These are phyloP conservation scores for Acleris holmiana DNA, from an alignment of 2,888 invertebrate species.

Conservation along the genomic window DNA sequence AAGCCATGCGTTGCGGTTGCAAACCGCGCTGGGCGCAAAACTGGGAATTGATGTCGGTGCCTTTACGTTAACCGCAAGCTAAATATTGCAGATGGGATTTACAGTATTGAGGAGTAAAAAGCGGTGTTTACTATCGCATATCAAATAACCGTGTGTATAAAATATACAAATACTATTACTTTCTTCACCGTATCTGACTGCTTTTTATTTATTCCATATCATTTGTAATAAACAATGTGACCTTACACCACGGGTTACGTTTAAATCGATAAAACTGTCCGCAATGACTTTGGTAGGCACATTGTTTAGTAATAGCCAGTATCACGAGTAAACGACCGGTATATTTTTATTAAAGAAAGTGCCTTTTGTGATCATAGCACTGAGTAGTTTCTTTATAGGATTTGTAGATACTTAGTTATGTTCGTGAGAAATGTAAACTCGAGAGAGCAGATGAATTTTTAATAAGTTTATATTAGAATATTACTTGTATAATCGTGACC, in stretches of 20 bases:
- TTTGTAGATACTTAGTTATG: conserved; percentile 15
- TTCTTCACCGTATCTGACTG: too few relatives aligned
- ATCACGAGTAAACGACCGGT: conserved; percentile 18
- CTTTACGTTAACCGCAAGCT: conserved; percentile 6
- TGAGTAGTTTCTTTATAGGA: conserved; percentile 14
- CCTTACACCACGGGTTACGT: conserved; percentile 30
- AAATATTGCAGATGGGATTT: conserved; percentile 8
- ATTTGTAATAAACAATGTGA: conserved; percentile 30
- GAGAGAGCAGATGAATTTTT: conserved; percentile 49
- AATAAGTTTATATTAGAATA: conserved; percentile 65
- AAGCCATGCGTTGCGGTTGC: conserved; percentile 39
- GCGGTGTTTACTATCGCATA: too few relatives aligned
- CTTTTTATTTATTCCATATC: conserved; percentile 3
- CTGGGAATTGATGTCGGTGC: conserved; percentile 18
- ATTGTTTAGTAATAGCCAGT: conserved; percentile 30
- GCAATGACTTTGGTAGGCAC: conserved; percentile 23
- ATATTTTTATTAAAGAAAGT: conserved; percentile 27
- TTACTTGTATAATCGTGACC: conserved; percentile 66
- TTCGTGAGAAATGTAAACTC: conserved; percentile 31
- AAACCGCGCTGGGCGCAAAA: conserved; percentile 27
- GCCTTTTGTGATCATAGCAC: conserved; percentile 27
- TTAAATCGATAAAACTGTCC: conserved; percentile 33
- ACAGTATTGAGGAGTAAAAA: too few relatives aligned
- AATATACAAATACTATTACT: too few relatives aligned
- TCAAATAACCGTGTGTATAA: too few relatives aligned